Base-by-base conservation (phyloP, 53 echinoderm and acorn worm genomes). In the Patiria pectinifera region DNA sequence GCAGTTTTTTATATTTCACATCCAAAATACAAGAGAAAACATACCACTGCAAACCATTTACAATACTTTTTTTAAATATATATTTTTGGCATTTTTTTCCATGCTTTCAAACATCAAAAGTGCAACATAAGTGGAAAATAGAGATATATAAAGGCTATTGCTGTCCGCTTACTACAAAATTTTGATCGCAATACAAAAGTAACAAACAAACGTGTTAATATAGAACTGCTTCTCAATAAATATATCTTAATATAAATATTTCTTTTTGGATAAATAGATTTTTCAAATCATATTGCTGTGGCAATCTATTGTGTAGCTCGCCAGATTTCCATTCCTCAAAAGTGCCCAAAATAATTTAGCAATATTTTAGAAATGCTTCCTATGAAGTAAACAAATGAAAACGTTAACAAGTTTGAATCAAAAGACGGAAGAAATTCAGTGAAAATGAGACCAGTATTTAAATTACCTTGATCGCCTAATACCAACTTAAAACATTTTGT, bases 21-120 rank as follows among this genome's bases (percentile, higher is more conserved):
- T 60, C 87, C 7, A 76, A 87, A 45, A 22, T 5, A 62, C 62
- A 71, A 3, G 62, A 45, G 35, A 69, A n/a, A 83, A 82, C 59
- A 23, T 60, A 83, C 9, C 2, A 10, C 61, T 8, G 43, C 15
- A 85, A 85, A 69, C 26, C 85, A 85, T 85, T 2, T 53, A 53
- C 53, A 53, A 5, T 47, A 66, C 24, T 83, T 47, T 7, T 59
- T 82, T 18, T 35, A 35, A 35, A 35, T 35, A 35, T 35, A 35
- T 35, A 35, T 35, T 35, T 35, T 35, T 53, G 53, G 44, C 18
- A 78, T 88, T 77, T 88, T 78, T 88, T 88, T 88, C 53, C 60
- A 77, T 88, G 48, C 45, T 45, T 88, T 15, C 16, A 61, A 59
- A 88, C 88, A 88, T 78, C 78, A 88, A 86, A 88, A 88, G 88